Percentiles rank a stretch among this genome's conserved stretches.
Conservation (phyloP, 2,797 vertebrate species). For the Onychomys arenicola region DNA sequence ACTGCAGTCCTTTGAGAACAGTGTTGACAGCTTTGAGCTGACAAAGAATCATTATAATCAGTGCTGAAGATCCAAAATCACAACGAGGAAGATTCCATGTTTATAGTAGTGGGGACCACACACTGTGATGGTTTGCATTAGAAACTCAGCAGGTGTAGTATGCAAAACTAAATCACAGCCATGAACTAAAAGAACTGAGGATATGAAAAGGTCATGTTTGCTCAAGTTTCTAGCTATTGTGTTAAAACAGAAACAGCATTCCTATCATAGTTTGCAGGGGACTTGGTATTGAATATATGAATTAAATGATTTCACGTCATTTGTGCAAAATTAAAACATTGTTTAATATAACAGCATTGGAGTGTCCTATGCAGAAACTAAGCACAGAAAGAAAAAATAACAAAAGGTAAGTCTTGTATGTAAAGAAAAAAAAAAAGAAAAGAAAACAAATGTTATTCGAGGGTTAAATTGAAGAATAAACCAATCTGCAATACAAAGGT, state of each 20-base stretch:
- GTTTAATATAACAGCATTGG: slow-evolving; percentile 30
- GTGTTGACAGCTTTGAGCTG: slow-evolving; percentile 85
- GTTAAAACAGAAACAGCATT: slow-evolving; percentile 81
- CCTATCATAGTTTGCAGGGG: slow-evolving; percentile 74
- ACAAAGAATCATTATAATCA: slow-evolving; percentile 88
- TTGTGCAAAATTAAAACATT: slow-evolving; percentile 24
- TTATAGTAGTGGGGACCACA: slow-evolving; percentile 86
- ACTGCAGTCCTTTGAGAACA: slow-evolving; percentile 77
- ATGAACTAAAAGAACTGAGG: slow-evolving; percentile 76
- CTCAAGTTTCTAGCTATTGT: slow-evolving; percentile 84
- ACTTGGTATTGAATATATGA: neutral
- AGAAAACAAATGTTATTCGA: neutral
- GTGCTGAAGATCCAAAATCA: slow-evolving; percentile 86
- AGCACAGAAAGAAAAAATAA: neutral
- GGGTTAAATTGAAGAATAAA: neutral
- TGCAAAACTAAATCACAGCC: slow-evolving; percentile 83
- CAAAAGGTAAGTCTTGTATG: neutral
- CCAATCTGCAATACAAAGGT: neutral
- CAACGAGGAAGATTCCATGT: slow-evolving; percentile 86
- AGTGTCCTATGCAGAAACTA: neutral
- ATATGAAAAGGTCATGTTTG: slow-evolving; percentile 83
- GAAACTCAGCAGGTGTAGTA: slow-evolving; percentile 85
- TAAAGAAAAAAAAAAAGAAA: neutral
- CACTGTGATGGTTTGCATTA: slow-evolving; percentile 88
- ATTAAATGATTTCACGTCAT: slow-evolving; percentile 47